phyloP scores from a whole-genome alignment of 2,797 vertebrate species.

The Gorsachius magnificus region DNA sequence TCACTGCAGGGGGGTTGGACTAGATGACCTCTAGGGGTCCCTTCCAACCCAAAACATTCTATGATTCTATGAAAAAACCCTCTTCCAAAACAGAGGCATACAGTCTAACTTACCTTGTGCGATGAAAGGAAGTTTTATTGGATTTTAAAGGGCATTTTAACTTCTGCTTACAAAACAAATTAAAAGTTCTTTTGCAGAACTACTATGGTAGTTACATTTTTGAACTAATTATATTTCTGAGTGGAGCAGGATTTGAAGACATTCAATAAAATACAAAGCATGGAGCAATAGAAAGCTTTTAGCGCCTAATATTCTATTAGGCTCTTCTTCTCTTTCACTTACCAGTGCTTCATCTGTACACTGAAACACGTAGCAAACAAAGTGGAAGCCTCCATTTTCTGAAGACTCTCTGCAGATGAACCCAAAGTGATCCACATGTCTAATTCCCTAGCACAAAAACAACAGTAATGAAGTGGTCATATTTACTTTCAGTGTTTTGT shows the following conservation, averaged over 20 bases:
- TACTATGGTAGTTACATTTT: background rate
- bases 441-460: constrained; percentile 84
- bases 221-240: background rate
- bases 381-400: constrained; percentile 87
- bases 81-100: background rate
- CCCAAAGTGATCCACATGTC: constrained; percentile 96
- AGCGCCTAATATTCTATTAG: background rate
- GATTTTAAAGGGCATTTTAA: background rate
- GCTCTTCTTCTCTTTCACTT: constrained; percentile 55
- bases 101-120: background rate
- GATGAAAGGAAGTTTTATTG: background rate
- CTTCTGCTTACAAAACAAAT: background rate
- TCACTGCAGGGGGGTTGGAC: too few relatives aligned
- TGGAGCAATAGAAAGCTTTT: background rate
- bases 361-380: constrained; percentile 96
- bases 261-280: background rate
- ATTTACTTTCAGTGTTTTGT: background rate
- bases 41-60: too few relatives aligned
- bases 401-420: constrained; percentile 96
- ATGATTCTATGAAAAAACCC: background rate
- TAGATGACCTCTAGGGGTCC: too few relatives aligned
- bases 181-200: background rate
- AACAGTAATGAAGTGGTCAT: background rate
- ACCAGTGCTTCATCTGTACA: constrained; percentile 95
- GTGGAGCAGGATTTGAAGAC: background rate